These are phyloP conservation scores for Eristalinus aeneus DNA, from an alignment of 2,888 invertebrate genomes.

Conservation along the genomic window DNA sequence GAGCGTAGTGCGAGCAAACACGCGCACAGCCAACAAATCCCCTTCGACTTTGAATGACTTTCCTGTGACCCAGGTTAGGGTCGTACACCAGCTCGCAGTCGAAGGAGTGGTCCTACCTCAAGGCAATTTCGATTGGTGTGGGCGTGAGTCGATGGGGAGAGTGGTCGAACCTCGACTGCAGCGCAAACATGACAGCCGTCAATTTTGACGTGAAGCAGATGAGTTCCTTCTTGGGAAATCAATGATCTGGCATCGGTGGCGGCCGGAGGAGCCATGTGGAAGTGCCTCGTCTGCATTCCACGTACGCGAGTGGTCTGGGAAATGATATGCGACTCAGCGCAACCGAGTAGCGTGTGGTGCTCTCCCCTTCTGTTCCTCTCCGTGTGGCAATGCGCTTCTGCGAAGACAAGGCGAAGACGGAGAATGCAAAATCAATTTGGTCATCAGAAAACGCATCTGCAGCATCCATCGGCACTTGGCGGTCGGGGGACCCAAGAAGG, in stretches of 20 bases:
- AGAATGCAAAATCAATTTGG: slow-evolving; percentile 63
- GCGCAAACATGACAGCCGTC: slow-evolving; percentile 61
- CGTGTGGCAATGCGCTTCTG: background rate
- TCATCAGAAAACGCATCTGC: slow-evolving; percentile 69
- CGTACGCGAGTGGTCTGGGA: slow-evolving; percentile 52
- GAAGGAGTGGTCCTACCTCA: slow-evolving; percentile 67
- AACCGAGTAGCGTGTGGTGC: slow-evolving; percentile 34
- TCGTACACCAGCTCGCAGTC: slow-evolving; percentile 5
- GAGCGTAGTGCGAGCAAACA: slow-evolving; percentile 28
- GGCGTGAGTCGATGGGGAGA: slow-evolving; percentile 17
- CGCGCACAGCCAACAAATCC: background rate
- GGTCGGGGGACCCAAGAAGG: slow-evolving; percentile 22
- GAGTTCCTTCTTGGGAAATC: slow-evolving; percentile 57
- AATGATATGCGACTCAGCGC: slow-evolving; percentile 40
- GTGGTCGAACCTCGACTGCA: slow-evolving; percentile 9
- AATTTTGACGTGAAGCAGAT: slow-evolving; percentile 52
- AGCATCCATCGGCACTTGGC: slow-evolving; percentile 2
- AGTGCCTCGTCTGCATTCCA: background rate
- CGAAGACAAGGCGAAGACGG: slow-evolving; percentile 8
- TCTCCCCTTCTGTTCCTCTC: background rate
- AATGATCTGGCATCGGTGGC: slow-evolving; percentile 19
- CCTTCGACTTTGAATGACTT: slow-evolving; percentile 49
- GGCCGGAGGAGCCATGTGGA: slow-evolving; percentile 8
- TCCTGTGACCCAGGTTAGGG: slow-evolving; percentile 65
- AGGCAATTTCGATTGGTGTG: slow-evolving; percentile 45